Evolutionary conservation across 2,888 invertebrate species (phyloP).

Genomic region (Dryocosmus kuriphilus): DNA sequence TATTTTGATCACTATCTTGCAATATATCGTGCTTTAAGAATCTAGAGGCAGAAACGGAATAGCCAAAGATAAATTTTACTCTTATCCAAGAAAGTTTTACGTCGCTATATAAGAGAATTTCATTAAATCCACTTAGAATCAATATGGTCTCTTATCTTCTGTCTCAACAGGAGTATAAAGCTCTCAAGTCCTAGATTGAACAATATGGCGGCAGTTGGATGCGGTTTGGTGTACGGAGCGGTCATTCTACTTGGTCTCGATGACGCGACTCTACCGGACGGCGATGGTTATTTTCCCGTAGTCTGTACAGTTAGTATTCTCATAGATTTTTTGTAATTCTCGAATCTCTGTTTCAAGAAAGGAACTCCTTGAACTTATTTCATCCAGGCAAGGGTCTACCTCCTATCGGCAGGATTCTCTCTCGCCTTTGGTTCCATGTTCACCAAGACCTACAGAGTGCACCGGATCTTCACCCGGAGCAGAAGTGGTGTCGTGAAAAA

Average conservation of each 20-base stretch:
- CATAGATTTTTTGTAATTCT: neutral
- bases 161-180: slow-evolving; percentile 87
- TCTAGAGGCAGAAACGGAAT: neutral
- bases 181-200: slow-evolving; percentile 94
- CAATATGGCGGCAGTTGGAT: slow-evolving; percentile 94
- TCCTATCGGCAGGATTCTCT: slow-evolving; percentile 94
- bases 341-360: neutral
- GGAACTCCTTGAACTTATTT: slow-evolving; percentile 38
- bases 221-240: slow-evolving; percentile 92
- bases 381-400: slow-evolving; percentile 89
- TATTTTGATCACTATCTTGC: slow-evolving; percentile 11
- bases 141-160: slow-evolving; percentile 40
- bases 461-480: slow-evolving; percentile 92
- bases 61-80: slow-evolving; percentile 20
- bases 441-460: slow-evolving; percentile 95
- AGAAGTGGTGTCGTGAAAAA: slow-evolving; percentile 91
- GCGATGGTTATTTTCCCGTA: slow-evolving; percentile 85
- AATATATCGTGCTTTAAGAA: neutral
- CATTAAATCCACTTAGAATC: slow-evolving; percentile 28
- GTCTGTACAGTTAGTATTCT: slow-evolving; percentile 89
- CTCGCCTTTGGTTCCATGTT: slow-evolving; percentile 96
- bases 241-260: slow-evolving; percentile 92
- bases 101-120: slow-evolving; percentile 14
- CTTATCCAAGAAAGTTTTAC: slow-evolving; percentile 7
- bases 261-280: slow-evolving; percentile 86